Evolutionary conservation across 2,113 vertebrate species (phyloP).

Genomic region (Megatriorchis doriae): DNA sequence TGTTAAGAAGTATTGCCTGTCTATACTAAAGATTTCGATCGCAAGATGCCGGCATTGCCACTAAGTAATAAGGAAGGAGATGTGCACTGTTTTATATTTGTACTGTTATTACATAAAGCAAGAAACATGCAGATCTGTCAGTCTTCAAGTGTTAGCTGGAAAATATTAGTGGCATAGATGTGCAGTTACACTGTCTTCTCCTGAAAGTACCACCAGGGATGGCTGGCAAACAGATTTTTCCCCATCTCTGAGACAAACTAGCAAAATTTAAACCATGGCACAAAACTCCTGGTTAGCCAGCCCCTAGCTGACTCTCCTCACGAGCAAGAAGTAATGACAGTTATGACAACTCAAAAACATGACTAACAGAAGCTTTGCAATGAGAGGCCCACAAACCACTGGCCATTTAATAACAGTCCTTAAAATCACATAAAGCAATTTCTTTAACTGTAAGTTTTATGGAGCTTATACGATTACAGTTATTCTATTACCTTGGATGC

Average conservation of each 20-base stretch:
- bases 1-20: neutral
- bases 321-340: neutral
- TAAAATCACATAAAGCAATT: slow-evolving; percentile 25
- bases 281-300: neutral
- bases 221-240: neutral
- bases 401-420: slow-evolving; percentile 7
- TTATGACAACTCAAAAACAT: neutral
- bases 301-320: neutral
- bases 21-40: neutral
- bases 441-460: slow-evolving; percentile 17
- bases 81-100: neutral
- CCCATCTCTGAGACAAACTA: neutral
- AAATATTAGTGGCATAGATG: neutral
- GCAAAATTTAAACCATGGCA: neutral
- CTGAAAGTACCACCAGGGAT: neutral
- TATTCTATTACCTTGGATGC: slow-evolving; percentile 12
- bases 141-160: neutral
- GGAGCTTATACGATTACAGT: neutral
- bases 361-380: neutral
- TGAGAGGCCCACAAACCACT: neutral
- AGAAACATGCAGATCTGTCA: neutral
- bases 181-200: neutral
- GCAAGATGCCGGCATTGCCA: neutral
- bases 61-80: neutral
- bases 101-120: neutral